Percentiles rank a stretch among this genome's conserved stretches.
phyloP scores from a whole-genome alignment of 1,140 invertebrate species.

The Heliconius himera region DNA sequence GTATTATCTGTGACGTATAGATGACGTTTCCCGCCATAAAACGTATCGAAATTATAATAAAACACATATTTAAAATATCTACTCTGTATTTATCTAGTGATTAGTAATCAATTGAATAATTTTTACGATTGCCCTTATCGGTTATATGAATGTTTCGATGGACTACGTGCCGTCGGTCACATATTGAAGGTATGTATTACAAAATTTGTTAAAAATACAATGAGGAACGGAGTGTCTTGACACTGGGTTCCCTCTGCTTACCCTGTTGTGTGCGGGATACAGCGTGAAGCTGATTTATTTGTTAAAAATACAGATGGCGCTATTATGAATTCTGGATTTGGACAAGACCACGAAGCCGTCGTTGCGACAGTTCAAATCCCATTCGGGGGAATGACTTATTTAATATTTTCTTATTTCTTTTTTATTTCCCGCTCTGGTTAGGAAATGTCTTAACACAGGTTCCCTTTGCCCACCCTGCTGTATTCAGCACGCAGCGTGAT shows the following conservation, averaged over 20 bases:
- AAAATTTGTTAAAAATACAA: neutral
- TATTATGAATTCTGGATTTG: neutral
- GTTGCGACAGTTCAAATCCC: no score
- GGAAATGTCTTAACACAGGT: no score
- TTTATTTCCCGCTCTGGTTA: no score
- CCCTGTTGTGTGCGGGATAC: no score
- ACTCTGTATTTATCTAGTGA: neutral
- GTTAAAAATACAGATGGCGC: neutral
- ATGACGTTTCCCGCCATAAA: constrained; percentile 3
- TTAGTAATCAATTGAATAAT: constrained; percentile 33
- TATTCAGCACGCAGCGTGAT: no score
- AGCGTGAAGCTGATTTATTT: no score
- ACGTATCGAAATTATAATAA: neutral
- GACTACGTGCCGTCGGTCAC: constrained; percentile 35
- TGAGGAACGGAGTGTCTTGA: no score
- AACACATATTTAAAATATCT: neutral
- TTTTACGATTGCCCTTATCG: constrained; percentile 37
- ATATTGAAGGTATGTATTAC: neutral
- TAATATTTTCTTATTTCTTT: no score
- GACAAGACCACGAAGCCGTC: no score
- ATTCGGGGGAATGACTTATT: no score
- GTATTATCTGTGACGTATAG: neutral
- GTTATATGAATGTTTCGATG: constrained; percentile 29
- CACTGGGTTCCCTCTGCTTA: no score
- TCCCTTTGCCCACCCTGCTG: no score